Evolutionary conservation across 1,140 invertebrate species (phyloP), one percentile per base, ranked within the genome.

Genomic region (Bombus confusus): DNA sequence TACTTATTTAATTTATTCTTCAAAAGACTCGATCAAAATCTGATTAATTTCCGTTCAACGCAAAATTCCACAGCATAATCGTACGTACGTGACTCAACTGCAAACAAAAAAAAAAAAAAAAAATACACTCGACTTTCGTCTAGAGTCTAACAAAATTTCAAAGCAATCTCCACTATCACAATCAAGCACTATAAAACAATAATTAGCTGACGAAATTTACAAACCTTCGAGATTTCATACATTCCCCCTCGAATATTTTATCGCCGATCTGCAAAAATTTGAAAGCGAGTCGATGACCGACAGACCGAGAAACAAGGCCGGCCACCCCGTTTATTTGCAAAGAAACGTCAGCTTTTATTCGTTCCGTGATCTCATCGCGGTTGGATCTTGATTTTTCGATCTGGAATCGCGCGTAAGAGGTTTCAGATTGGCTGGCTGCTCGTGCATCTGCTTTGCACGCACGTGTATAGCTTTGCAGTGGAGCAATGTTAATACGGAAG

Each of bases 371-470:
- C 72, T 85, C 79, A 72, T 72, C 73, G 82, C 13, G 57, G 83
- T 62, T 80, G 76, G 88, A 93, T 93, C 91, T 93, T 88, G 89
- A 93, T 93, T 92, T 87, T 86, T 92, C 82, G 88, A 78, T 68
- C 34, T 73, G 39, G 62, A 77, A 83, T 39, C 66, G 59, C 25
- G 34, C 47, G 68, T 47, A 83, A 82, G 81, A 77, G 68, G 41
- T 80, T 13, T 77, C 47, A 18, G 77, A 83, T 64, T n/a, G 47
- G 57, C 13, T 39, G 25, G 37, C 18, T 22, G 22, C 3, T 9
- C 85, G 80, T 89, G 59, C 89, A 88, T 88, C 86, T 86, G 85
- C 52, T 28, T 59, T 37, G 34, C 75, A 80, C 47, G 57, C 77
- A 15, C 34, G 25, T 10, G n/a, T 31, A 76, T 72, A 74, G 71